Evolutionary conservation across 2,113 vertebrate species (phyloP).

Genomic region (Lucifuga dentata): DNA sequence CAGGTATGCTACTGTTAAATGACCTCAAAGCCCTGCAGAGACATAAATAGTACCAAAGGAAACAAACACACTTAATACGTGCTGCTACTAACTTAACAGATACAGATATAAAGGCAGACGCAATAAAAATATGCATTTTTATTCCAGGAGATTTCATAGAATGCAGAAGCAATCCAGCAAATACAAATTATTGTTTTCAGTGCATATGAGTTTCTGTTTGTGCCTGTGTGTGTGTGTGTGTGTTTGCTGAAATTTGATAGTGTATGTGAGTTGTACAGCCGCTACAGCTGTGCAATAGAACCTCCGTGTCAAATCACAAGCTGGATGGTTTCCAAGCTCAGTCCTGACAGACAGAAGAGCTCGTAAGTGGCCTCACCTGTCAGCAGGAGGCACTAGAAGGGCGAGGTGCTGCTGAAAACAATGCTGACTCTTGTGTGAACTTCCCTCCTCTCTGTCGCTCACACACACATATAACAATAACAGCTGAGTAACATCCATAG

Average conservation of each 20-base stretch:
- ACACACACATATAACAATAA: slow-evolving; percentile 8
- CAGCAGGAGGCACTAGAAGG: slow-evolving; percentile 5
- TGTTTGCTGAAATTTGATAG: not conserved
- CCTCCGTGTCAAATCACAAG: slow-evolving; percentile 44
- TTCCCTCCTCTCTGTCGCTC: slow-evolving; percentile 17
- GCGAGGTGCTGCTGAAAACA: slow-evolving; percentile 20
- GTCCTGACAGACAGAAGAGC: slow-evolving; percentile 26
- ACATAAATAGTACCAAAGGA: slow-evolving; percentile 40
- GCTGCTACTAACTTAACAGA: slow-evolving; percentile 6
- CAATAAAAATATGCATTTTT: not conserved
- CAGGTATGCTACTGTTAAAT: slow-evolving; percentile 49
- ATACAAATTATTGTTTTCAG: not conserved
- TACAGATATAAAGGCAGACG: not conserved
- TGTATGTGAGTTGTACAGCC: not conserved
- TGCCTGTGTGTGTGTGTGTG: not conserved
- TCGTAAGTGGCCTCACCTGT: not conserved
- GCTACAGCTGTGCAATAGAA: slow-evolving; percentile 7
- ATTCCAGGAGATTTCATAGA: too few relatives aligned
- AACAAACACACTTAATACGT: slow-evolving; percentile 24
- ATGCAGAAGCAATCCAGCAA: not conserved
- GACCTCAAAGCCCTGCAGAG: slow-evolving; percentile 35
- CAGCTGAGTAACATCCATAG: not conserved
- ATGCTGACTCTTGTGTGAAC: slow-evolving; percentile 33
- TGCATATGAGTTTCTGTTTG: not conserved
- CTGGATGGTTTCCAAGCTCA: slow-evolving; percentile 38